Percentiles rank a stretch among this genome's conserved stretches.
Evolutionary conservation across 2,888 invertebrate genomes (phyloP).

Genomic region (Perizoma affinitatum): DNA sequence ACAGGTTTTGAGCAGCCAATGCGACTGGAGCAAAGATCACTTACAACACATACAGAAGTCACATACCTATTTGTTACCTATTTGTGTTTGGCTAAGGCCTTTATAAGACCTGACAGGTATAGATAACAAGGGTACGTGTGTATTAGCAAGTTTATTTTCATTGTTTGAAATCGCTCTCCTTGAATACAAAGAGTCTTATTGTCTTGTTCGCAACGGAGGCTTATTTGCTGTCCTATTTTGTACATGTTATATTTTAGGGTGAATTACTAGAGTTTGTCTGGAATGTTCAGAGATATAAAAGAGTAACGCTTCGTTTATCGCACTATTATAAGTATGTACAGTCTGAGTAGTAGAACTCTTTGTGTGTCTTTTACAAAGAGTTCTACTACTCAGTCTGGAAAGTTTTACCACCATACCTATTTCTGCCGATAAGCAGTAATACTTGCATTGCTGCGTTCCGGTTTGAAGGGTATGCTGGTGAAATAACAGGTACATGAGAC

Average conservation of each 20-base stretch:
- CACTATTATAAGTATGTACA: no score
- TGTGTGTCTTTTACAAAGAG: no score
- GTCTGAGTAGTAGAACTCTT: no score
- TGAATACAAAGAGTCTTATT: conserved; percentile 34
- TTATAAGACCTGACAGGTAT: conserved; percentile 27
- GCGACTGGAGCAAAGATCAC: conserved; percentile 15
- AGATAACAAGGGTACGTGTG: conserved; percentile 26
- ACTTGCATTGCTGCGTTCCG: no score
- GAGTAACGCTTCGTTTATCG: no score
- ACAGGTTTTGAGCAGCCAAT: background rate
- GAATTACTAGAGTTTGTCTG: background rate
- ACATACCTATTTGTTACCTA: conserved; percentile 21
- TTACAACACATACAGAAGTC: conserved; percentile 12
- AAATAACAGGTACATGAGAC: no score
- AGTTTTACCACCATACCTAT: no score
- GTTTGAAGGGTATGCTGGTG: no score
- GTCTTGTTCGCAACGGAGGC: conserved; percentile 16
- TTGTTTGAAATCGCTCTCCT: conserved; percentile 33
- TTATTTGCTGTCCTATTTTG: conserved; percentile 10
- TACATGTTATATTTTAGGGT: conserved; percentile 1
- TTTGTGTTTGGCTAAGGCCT: conserved; percentile 13
- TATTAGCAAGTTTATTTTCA: conserved; percentile 30
- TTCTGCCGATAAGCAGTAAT: no score
- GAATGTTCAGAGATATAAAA: no score
- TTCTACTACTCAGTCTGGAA: no score